Base-by-base conservation (phyloP, 1,140 invertebrate species). In the Drosophila busckii region DNA sequence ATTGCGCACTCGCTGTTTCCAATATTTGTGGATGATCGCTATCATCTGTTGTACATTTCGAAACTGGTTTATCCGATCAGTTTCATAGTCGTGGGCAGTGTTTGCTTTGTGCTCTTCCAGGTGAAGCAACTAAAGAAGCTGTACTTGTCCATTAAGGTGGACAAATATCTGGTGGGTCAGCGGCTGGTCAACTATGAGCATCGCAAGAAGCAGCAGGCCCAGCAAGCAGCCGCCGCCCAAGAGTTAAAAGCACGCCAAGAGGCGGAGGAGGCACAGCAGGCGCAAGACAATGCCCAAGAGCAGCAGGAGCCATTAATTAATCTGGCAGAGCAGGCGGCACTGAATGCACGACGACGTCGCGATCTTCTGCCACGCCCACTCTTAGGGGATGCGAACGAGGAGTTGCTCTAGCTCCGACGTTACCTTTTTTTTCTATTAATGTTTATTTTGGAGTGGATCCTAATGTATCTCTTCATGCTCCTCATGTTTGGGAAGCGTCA, bases 61-160 rank as follows among this genome's bases (percentile, higher is more conserved):
- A 90, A 97, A n/a, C 89, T 95, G 56, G 93, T 99, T 1, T 99
- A 99, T 90, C 97, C 98, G 10, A 93, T 94, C 56, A 89, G 97
- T 26, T 89, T 98, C 16, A 87, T 99, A 29, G 88, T 94, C 7
- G 90, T 91, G 26, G 82, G 94, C 3, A 88, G 94, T 22, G 89
- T 91, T 31, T 90, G 92, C 29, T 90, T 96, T 34, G 89, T 96
- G 32, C 89, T 91, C 41, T 92, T 95, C 83, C 89, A 92, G 88
- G 92, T 97, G 22, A 91, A 93, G 45, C 97, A 99, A 85, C 97
- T 99, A 87, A 93, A 92, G 70, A 94, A 96, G 73, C 89, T 99
- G 0, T 99, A 99, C 85, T 96, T 99, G 86, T 97, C 98, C 88
- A 99, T 99, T 84, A 98, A 98, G 88, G 99, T 99, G 89, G 98